phyloP scores from a whole-genome alignment of 2,113 vertebrate species.

The Barnardius zonarius region DNA sequence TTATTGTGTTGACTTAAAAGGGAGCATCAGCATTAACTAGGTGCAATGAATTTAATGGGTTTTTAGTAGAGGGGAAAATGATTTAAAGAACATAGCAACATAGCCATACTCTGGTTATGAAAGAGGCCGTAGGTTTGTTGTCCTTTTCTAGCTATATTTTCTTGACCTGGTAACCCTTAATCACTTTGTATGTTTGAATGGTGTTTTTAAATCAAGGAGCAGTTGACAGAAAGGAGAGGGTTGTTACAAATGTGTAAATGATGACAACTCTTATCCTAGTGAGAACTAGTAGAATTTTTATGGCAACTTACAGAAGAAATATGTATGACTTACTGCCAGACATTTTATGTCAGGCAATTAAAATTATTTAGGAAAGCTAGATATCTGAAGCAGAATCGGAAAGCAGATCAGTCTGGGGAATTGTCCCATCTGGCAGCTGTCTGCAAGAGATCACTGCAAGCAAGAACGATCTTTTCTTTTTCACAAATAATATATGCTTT shows the following conservation, averaged over 20 bases:
- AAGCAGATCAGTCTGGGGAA: slow-evolving; percentile 51
- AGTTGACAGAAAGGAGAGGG: background rate
- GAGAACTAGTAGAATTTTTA: background rate
- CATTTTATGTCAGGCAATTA: slow-evolving; percentile 47
- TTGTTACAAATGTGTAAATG: background rate
- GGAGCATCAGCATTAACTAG: background rate
- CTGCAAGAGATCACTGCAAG: slow-evolving; percentile 36
- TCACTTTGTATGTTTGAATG: background rate
- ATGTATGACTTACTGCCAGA: slow-evolving; percentile 8
- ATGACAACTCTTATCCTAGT: background rate
- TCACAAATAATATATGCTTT: slow-evolving; percentile 10
- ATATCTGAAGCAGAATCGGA: slow-evolving; percentile 4
- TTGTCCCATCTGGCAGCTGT: slow-evolving; percentile 48
- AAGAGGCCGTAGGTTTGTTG: background rate
- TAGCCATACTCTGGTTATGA: background rate
- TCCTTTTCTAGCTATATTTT: background rate
- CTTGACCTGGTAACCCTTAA: background rate
- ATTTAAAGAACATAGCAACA: background rate
- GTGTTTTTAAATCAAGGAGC: background rate
- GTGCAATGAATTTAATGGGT: background rate
- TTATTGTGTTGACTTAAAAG: background rate
- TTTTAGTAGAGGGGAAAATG: background rate
- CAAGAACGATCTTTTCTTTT: background rate
- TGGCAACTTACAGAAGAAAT: background rate
- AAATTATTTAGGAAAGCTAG: slow-evolving; percentile 40